Percentiles rank a stretch among this genome's conserved stretches.
Evolutionary conservation across 2,888 invertebrate genomes (phyloP).

Genomic region (Erynnis tages): DNA sequence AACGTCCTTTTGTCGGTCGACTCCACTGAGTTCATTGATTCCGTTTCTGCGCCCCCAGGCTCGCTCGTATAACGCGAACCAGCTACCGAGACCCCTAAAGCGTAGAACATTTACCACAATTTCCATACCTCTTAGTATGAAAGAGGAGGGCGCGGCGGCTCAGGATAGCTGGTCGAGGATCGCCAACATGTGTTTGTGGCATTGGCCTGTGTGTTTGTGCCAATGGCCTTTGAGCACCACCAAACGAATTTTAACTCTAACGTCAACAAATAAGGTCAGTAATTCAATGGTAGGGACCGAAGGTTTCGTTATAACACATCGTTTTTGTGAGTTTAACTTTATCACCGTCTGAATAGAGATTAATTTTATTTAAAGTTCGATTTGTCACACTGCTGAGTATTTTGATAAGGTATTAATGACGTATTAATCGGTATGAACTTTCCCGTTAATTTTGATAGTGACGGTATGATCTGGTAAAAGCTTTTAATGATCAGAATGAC

Average conservation of each 20-base stretch:
- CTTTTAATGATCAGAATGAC: constrained; percentile 31
- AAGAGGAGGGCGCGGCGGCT: constrained; percentile 46
- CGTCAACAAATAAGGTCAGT: not conserved
- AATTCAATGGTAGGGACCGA: not conserved
- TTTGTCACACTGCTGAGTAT: constrained; percentile 26
- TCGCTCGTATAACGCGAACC: constrained; percentile 58
- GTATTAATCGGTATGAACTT: constrained; percentile 41
- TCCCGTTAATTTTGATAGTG: constrained; percentile 38
- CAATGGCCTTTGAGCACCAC: constrained; percentile 44
- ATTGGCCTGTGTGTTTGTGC: constrained; percentile 61
- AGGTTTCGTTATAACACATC: constrained; percentile 35
- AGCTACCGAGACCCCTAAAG: constrained; percentile 44
- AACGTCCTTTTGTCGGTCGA: constrained; percentile 78
- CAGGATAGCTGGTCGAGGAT: constrained; percentile 48
- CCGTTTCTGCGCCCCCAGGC: constrained; percentile 66
- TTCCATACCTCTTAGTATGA: constrained; percentile 32
- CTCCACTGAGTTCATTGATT: constrained; percentile 77
- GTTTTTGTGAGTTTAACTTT: constrained; percentile 32
- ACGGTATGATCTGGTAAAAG: constrained; percentile 37
- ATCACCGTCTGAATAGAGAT: constrained; percentile 18
- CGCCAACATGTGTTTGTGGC: constrained; percentile 75
- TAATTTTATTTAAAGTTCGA: constrained; percentile 24
- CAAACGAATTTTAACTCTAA: constrained; percentile 46
- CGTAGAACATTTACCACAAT: constrained; percentile 20
- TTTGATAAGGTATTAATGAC: constrained; percentile 43